These are phyloP conservation scores for Cantharis nigra DNA, from an alignment of 2,888 invertebrate genomes.

Conservation along the genomic window DNA sequence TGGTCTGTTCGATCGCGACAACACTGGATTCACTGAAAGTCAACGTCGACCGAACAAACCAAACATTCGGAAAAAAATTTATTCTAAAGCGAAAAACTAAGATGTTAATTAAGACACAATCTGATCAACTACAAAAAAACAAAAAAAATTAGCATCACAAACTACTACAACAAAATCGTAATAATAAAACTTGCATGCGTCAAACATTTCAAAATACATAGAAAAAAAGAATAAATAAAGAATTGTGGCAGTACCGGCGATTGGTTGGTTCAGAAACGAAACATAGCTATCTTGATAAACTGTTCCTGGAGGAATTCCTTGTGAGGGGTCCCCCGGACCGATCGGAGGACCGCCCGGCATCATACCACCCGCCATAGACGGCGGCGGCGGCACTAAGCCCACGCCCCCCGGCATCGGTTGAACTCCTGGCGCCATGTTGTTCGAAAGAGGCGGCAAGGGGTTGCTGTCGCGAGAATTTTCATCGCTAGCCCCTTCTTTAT, in stretches of 20 bases:
- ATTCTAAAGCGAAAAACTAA: not conserved
- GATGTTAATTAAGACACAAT: not conserved
- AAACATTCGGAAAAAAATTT: not conserved
- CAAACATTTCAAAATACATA: conserved; percentile 44
- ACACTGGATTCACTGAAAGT: not conserved
- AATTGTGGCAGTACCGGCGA: conserved; percentile 56
- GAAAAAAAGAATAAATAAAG: conserved; percentile 42
- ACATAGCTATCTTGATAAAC: conserved; percentile 72
- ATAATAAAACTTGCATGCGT: conserved; percentile 46
- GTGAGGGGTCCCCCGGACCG: conserved; percentile 44
- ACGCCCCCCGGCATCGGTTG: conserved; percentile 14
- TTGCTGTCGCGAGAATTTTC: conserved; percentile 57
- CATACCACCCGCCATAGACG: conserved; percentile 17
- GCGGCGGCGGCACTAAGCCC: conserved; percentile 22
- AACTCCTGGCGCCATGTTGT: conserved; percentile 29
- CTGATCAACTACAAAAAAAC: not conserved
- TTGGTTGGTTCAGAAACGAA: conserved; percentile 67
- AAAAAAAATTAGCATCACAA: not conserved
- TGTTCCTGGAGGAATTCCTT: conserved; percentile 49
- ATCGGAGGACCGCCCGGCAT: conserved; percentile 33
- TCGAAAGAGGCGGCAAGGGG: conserved; percentile 49
- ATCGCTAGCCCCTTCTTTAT: conserved; percentile 66
- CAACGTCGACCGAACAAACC: not conserved
- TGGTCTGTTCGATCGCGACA: not conserved
- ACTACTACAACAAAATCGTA: not conserved